Conservation (phyloP, 2,797 vertebrate species). For the Salmo trutta region DNA sequence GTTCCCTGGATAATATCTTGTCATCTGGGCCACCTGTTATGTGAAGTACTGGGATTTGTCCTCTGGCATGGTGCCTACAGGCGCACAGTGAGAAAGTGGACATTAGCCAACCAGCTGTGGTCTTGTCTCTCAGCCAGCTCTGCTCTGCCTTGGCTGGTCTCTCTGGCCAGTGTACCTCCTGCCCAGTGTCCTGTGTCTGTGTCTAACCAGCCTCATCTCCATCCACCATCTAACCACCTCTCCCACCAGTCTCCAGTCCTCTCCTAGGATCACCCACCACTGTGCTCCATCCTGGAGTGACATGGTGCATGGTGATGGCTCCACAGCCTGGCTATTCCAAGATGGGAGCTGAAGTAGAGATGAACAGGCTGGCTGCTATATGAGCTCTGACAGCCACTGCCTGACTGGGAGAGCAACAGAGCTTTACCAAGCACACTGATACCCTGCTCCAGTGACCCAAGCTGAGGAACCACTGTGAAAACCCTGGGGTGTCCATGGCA, state of each 20-base stretch:
- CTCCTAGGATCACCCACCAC: neutral
- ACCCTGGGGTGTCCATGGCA: neutral
- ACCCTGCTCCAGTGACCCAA: neutral
- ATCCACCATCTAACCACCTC: neutral
- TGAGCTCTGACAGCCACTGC: neutral
- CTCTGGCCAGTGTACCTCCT: neutral
- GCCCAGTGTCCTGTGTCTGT: neutral
- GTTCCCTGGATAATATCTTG: neutral
- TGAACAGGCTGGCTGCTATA: neutral
- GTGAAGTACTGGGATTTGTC: neutral
- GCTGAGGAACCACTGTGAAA: neutral
- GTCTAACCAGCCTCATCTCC: neutral
- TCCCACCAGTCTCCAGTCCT: neutral
- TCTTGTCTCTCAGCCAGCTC: neutral
- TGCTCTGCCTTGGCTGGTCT: neutral
- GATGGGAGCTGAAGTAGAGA: neutral
- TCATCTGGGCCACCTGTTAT: constrained; percentile 2
- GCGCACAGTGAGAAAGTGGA: neutral
- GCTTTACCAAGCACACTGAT: neutral
- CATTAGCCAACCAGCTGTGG: constrained; percentile 9
- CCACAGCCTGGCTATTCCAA: neutral
- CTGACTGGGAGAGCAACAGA: neutral
- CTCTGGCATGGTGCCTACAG: neutral
- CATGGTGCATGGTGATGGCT: neutral
- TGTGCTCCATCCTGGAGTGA: neutral